Evolutionary conservation across 2,888 invertebrate species (phyloP).

Genomic region (Thumatha senex): DNA sequence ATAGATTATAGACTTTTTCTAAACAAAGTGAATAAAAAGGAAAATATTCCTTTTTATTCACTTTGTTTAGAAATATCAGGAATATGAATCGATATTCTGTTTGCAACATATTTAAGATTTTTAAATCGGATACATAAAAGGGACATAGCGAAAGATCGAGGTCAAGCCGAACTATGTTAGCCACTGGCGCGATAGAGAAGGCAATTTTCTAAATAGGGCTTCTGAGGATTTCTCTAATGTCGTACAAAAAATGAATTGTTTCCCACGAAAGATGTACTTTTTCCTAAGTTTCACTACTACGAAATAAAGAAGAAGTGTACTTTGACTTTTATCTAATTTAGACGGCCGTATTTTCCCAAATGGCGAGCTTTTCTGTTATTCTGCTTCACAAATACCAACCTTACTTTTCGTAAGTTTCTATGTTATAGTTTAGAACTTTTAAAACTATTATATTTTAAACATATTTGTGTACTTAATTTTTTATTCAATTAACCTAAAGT

Average conservation of each 20-base stretch:
- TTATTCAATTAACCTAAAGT: too few species aligned
- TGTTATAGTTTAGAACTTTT: too few species aligned
- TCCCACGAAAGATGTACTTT: slow-evolving; percentile 49
- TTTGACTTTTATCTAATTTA: slow-evolving; percentile 27
- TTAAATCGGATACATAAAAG: slow-evolving; percentile 47
- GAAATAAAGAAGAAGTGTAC: slow-evolving; percentile 13
- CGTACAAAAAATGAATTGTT: slow-evolving; percentile 73
- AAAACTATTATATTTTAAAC: too few species aligned
- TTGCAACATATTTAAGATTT: slow-evolving; percentile 40
- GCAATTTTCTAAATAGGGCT: slow-evolving; percentile 77
- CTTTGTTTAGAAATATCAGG: slow-evolving; percentile 38
- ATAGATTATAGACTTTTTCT: too few species aligned
- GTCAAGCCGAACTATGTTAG: slow-evolving; percentile 52
- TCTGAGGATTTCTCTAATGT: slow-evolving; percentile 75
- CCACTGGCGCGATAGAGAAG: slow-evolving; percentile 71
- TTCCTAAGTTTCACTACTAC: slow-evolving; percentile 28
- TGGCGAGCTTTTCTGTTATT: slow-evolving; percentile 19
- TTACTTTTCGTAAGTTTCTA: too few species aligned
- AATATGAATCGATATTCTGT: slow-evolving; percentile 23
- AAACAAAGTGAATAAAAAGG: too few species aligned
- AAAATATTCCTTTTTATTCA: slow-evolving; percentile 38
- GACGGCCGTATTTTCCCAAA: slow-evolving; percentile 24
- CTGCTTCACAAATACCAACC: background rate
- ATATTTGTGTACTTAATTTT: too few species aligned
- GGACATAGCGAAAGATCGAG: slow-evolving; percentile 39